phyloP scores from a whole-genome alignment of 2,888 invertebrate genomes.

The Limnephilus rhombicus region DNA sequence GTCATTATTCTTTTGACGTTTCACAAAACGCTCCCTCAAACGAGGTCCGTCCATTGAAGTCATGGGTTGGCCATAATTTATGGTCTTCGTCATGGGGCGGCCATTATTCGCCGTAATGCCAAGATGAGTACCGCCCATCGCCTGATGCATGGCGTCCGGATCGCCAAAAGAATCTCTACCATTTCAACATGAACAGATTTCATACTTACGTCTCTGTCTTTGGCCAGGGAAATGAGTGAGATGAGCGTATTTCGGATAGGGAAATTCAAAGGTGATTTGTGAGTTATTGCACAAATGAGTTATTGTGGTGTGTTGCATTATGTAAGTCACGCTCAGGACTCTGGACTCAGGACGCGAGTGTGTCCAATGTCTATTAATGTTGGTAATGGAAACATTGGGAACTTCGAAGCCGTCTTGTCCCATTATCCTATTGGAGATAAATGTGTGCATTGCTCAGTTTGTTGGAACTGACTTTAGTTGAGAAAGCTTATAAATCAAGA shows the following conservation, averaged over 20 bases:
- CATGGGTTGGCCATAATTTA: conserved; percentile 44
- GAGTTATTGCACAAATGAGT: conserved; percentile 32
- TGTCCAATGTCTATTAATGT: not conserved
- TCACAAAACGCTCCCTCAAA: conserved; percentile 54
- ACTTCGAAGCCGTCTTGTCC: not conserved
- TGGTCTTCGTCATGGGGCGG: conserved; percentile 38
- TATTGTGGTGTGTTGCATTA: conserved; percentile 29
- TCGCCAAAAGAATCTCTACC: conserved; percentile 15
- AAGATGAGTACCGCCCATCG: conserved; percentile 43
- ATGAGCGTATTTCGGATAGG: not conserved
- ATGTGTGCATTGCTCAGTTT: not conserved
- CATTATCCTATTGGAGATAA: not conserved
- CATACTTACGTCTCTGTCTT: not conserved
- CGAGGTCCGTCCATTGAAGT: conserved; percentile 50
- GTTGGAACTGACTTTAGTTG: not conserved
- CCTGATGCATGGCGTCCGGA: conserved; percentile 28
- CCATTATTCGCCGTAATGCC: conserved; percentile 53
- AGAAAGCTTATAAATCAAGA: not conserved
- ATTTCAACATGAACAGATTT: not conserved
- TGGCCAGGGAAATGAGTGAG: not conserved
- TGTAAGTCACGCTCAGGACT: not conserved
- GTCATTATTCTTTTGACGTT: conserved; percentile 61
- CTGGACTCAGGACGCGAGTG: not conserved
- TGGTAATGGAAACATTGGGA: not conserved
- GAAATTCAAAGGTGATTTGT: conserved; percentile 31